A percentile compares a stretch with the other conserved stretches of the same genome.
Evolutionary conservation across 2,888 invertebrate species (phyloP).

Genomic region (Ellobium chinense): DNA sequence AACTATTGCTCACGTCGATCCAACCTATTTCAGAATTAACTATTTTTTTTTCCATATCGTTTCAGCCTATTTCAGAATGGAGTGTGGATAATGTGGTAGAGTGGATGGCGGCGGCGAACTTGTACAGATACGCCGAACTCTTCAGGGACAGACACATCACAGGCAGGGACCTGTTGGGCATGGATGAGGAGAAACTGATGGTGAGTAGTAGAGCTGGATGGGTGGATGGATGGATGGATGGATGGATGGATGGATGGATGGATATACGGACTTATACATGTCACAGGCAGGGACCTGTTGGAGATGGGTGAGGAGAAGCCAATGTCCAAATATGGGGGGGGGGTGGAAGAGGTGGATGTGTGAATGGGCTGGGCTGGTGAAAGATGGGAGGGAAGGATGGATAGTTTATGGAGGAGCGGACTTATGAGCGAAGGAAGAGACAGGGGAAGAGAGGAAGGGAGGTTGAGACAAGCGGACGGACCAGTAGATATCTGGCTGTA

Average conservation of each 20-base stretch:
- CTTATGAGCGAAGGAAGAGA: too few species aligned
- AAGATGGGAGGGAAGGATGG: too few species aligned
- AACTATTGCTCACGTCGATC: too few species aligned
- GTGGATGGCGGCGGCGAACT: conserved; percentile 88
- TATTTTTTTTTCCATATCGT: not conserved
- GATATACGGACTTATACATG: conserved; percentile 81
- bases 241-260: too few species aligned
- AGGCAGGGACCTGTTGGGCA: conserved; percentile 84
- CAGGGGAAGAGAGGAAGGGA: too few species aligned
- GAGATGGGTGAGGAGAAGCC: conserved; percentile 85
- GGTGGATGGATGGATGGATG: not conserved
- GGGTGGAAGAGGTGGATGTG: not conserved
- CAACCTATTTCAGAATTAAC: too few species aligned
- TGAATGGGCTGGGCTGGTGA: too few species aligned
- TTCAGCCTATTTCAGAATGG: conserved; percentile 84
- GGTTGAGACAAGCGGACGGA: too few species aligned
- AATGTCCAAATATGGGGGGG: conserved; percentile 68
- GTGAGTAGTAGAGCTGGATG: conserved; percentile 80
- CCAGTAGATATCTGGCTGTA: too few species aligned
- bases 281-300: conserved; percentile 85
- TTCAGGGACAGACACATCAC: conserved; percentile 86
- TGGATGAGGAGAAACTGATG: conserved; percentile 85
- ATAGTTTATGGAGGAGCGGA: too few species aligned
- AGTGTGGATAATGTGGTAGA: conserved; percentile 85
- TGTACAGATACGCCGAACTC: conserved; percentile 86